phyloP scores from a whole-genome alignment of 2,888 invertebrate species.

The Sylvicola fuscatus region DNA sequence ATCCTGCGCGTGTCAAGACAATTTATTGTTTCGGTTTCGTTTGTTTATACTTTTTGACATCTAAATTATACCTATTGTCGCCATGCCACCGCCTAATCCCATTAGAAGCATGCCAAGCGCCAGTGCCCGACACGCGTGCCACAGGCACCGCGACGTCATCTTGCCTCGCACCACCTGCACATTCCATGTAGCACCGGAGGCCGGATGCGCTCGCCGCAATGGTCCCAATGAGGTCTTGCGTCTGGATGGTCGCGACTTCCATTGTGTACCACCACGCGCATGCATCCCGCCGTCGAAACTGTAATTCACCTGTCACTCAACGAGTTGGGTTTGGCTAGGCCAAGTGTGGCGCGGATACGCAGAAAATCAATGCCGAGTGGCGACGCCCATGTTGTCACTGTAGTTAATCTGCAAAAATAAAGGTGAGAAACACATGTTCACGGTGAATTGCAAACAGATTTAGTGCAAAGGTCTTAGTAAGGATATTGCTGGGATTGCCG shows the following conservation, averaged over 20 bases:
- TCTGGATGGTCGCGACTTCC: slow-evolving; percentile 13
- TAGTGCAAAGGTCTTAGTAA: no score
- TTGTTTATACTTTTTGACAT: background rate
- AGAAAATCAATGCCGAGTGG: no score
- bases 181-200: slow-evolving; percentile 69
- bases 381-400: no score
- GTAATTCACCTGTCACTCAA: background rate
- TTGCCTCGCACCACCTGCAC: slow-evolving; percentile 71
- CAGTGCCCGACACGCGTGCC: slow-evolving; percentile 86
- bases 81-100: slow-evolving; percentile 80
- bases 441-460: no score
- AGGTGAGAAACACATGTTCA: no score
- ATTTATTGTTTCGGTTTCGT: background rate
- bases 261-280: slow-evolving; percentile 16
- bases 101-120: slow-evolving; percentile 72
- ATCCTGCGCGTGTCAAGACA: slow-evolving; percentile 32
- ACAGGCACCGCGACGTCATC: slow-evolving; percentile 73
- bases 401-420: no score
- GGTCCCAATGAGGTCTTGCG: slow-evolving; percentile 24
- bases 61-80: slow-evolving; percentile 54
- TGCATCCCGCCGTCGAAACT: slow-evolving; percentile 17
- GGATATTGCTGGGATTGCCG: no score
- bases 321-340: background rate
- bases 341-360: no score
- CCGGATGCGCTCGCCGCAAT: slow-evolving; percentile 49